Conservation (phyloP, 2,113 vertebrate species). For the Mormyrus iriodes region DNA sequence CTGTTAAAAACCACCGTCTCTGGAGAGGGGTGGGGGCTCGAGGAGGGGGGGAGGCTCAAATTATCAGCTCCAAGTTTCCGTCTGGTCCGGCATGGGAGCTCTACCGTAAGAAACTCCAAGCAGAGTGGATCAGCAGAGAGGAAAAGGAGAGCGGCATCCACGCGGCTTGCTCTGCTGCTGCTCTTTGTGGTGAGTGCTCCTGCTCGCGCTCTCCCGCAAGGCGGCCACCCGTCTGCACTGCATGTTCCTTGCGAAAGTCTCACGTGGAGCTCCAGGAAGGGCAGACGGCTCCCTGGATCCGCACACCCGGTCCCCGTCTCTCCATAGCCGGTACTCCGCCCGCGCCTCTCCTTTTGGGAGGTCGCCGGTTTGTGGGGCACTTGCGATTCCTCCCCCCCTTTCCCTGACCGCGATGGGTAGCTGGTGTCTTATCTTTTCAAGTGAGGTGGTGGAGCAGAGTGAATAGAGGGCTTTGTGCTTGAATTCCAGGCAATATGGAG, state of each 20-base stretch:
- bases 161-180: not conserved
- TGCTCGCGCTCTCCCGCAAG: not conserved
- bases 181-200: conserved; percentile 20
- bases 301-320: not conserved
- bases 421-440: conserved; percentile 10
- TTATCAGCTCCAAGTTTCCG: conserved; percentile 21
- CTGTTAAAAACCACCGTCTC: conserved; percentile 7
- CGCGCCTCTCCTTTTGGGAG: not conserved
- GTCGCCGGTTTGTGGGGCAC: not conserved
- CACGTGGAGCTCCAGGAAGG: not conserved
- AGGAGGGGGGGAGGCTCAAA: conserved; percentile 4
- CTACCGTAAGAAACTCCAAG: conserved; percentile 1
- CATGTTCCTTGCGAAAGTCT: not conserved
- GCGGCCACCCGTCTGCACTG: not conserved
- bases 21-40: not conserved
- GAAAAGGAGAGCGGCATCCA: not conserved
- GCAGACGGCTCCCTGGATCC: not conserved
- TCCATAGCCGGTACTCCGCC: not conserved
- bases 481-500: conserved; percentile 20
- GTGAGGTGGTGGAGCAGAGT: conserved; percentile 13
- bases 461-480: conserved; percentile 23
- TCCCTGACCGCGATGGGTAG: not conserved
- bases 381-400: not conserved
- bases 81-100: conserved; percentile 7
- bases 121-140: conserved; percentile 10